Percentiles rank a stretch among this genome's conserved stretches.
Evolutionary conservation across 2,888 invertebrate genomes (phyloP).

Genomic region (Lasioglossum zephyrum): DNA sequence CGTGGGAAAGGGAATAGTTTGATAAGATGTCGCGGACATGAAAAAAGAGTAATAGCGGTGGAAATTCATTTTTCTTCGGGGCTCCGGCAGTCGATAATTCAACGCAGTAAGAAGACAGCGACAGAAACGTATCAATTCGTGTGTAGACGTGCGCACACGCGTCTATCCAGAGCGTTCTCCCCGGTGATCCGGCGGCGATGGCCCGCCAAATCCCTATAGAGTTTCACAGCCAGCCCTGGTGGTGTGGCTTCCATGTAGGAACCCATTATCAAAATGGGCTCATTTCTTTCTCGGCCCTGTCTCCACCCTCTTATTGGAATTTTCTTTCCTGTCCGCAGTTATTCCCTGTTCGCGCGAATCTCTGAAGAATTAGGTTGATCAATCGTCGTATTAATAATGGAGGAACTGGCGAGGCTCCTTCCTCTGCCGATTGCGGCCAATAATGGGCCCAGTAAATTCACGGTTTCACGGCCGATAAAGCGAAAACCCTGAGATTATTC

Average conservation of each 20-base stretch:
- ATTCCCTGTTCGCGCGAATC: constrained; percentile 64
- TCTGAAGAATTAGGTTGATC: constrained; percentile 62
- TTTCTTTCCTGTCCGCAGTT: constrained; percentile 70
- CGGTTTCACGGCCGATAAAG: neutral
- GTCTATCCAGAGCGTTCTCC: constrained; percentile 62
- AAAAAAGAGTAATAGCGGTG: constrained; percentile 18
- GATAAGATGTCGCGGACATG: constrained; percentile 14
- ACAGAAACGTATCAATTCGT: constrained; percentile 49
- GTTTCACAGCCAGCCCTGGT: constrained; percentile 74
- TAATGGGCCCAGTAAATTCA: constrained; percentile 43
- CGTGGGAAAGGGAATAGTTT: neutral
- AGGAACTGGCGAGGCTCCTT: constrained; percentile 24
- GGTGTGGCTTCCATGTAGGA: constrained; percentile 76
- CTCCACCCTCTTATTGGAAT: constrained; percentile 77
- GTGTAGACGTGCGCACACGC: constrained; percentile 50
- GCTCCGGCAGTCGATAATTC: constrained; percentile 77
- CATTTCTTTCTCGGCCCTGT: constrained; percentile 77
- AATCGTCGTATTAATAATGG: constrained; percentile 53
- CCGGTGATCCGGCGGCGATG: constrained; percentile 77
- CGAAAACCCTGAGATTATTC: neutral
- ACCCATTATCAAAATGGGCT: constrained; percentile 83
- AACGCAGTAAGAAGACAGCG: constrained; percentile 60
- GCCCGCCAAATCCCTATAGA: constrained; percentile 82
- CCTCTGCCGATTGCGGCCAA: constrained; percentile 43
- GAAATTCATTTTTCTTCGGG: constrained; percentile 67